phyloP scores from a whole-genome alignment of 92 coral and sea anemone genomes.

The Epizoanthus ramosus region DNA sequence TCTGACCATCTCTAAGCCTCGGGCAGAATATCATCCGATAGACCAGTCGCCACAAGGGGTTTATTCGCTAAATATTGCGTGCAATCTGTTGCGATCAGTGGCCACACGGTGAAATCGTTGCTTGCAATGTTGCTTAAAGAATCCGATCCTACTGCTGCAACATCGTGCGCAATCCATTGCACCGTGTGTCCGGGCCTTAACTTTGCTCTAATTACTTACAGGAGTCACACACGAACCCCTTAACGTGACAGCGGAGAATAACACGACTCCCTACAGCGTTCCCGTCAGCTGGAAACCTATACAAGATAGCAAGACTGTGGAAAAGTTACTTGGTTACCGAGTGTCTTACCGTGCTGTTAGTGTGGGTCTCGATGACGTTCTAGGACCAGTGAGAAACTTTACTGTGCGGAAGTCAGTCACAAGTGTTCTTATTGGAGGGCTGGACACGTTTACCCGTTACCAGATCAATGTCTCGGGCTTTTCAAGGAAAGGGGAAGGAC shows the following conservation, averaged over 20 bases:
- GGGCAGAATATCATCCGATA: too few species aligned
- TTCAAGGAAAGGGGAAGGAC: slow-evolving; percentile 70
- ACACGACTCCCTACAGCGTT: slow-evolving; percentile 68
- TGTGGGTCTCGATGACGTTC: slow-evolving; percentile 59
- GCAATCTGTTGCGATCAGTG: too few species aligned
- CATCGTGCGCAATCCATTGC: too few species aligned
- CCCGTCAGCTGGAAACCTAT: slow-evolving; percentile 68
- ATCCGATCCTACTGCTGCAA: too few species aligned
- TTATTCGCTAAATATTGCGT: too few species aligned
- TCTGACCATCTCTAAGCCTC: too few species aligned
- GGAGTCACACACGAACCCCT: slow-evolving; percentile 62
- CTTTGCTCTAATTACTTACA: too few species aligned
- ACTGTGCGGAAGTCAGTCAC: slow-evolving; percentile 63
- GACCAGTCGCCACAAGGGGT: too few species aligned
- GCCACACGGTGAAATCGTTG: too few species aligned
- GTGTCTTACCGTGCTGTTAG: slow-evolving; percentile 63
- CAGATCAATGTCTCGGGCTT: slow-evolving; percentile 68
- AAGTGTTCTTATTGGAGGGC: slow-evolving; percentile 30
- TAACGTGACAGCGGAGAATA: slow-evolving; percentile 63
- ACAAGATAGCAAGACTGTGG: slow-evolving; percentile 38
- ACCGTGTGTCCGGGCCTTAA: too few species aligned
- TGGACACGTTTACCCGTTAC: slow-evolving; percentile 55
- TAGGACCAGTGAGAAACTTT: slow-evolving; percentile 26
- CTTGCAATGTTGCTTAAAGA: too few species aligned
- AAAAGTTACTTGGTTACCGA: slow-evolving; percentile 68